These are phyloP conservation scores for Amphiura filiformis DNA, from an alignment of 35 echinoderm and acorn worm species.

Conservation along the genomic window DNA sequence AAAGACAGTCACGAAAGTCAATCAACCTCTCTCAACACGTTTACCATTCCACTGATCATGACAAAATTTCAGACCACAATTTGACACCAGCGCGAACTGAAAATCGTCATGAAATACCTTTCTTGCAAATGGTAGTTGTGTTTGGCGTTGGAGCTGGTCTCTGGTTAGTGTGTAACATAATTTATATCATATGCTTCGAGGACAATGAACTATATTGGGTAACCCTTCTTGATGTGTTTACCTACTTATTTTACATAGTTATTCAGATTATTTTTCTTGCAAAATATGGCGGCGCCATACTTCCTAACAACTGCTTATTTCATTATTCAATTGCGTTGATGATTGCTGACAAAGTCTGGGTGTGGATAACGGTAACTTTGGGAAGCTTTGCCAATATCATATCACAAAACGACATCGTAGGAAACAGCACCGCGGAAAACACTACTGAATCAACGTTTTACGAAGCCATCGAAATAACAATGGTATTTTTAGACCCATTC, in stretches of 20 bases:
- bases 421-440: no score
- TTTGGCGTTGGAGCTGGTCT: neutral
- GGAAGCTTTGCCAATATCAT: neutral
- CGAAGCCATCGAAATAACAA: neutral
- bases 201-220: no score
- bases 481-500: neutral
- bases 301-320: neutral
- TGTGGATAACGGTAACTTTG: neutral
- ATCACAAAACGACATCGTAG: neutral
- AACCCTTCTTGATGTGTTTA: neutral
- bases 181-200: neutral
- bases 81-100: no score
- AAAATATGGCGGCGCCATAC: neutral
- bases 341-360: neutral
- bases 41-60: no score
- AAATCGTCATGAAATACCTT: neutral
- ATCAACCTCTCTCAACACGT: no score
- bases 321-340: neutral
- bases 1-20: no score
- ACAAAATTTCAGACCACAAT: no score
- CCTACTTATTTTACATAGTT: neutral
- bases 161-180: neutral
- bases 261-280: neutral
- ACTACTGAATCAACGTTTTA: no score
- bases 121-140: neutral